phyloP scores from a whole-genome alignment of 2,888 invertebrate species.

The Nowickia ferox region DNA sequence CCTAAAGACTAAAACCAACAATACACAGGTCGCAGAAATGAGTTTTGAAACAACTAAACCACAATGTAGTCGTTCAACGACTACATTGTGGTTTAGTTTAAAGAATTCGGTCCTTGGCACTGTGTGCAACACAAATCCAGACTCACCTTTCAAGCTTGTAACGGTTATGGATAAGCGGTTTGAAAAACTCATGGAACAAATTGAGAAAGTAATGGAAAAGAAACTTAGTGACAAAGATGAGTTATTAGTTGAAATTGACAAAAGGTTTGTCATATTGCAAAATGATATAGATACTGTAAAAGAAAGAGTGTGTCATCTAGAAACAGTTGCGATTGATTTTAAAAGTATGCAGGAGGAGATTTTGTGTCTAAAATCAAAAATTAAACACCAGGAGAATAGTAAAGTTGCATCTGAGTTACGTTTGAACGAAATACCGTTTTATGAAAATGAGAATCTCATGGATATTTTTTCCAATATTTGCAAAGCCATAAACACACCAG shows the following conservation, averaged over 20 bases:
- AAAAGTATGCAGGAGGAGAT: conserved; percentile 2
- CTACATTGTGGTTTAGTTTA: conserved; percentile 1
- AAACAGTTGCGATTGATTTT: background rate
- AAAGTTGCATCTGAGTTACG: background rate
- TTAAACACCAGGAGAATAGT: background rate
- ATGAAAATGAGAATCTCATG: conserved; percentile 4
- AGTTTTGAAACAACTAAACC: conserved; percentile 4
- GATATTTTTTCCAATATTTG: conserved; percentile 7
- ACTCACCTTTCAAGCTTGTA: too few species aligned
- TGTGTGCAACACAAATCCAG: background rate
- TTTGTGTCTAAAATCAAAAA: background rate
- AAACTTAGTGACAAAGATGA: conserved; percentile 12
- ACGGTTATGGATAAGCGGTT: conserved; percentile 8
- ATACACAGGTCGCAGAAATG: background rate
- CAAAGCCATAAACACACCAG: background rate
- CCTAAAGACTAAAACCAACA: background rate
- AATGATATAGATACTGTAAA: background rate
- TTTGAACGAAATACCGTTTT: background rate
- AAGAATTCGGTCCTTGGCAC: background rate
- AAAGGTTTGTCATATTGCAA: background rate
- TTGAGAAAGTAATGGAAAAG: conserved; percentile 7
- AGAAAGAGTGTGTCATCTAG: background rate
- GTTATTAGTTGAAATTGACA: background rate
- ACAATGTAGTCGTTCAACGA: background rate
- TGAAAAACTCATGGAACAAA: conserved; percentile 6